phyloP scores from a whole-genome alignment of 2,113 vertebrate genomes.

The Chloebia gouldiae region DNA sequence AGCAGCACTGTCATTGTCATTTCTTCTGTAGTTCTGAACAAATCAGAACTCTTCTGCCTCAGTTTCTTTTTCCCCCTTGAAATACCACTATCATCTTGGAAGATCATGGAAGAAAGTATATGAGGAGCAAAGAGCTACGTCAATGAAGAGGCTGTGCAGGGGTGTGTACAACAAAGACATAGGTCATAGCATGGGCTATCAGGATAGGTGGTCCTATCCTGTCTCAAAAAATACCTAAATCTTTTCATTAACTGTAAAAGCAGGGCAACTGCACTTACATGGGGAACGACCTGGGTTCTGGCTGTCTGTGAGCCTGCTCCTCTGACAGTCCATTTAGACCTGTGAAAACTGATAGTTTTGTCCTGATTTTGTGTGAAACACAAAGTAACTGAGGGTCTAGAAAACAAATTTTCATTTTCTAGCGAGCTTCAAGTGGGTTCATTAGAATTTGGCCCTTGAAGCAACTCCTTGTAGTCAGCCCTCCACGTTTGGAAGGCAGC shows the following conservation, averaged over 20 bases:
- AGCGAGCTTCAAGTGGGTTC: not conserved
- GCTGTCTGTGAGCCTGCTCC: not conserved
- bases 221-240: not conserved
- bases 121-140: not conserved
- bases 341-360: not conserved
- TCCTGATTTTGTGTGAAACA: not conserved
- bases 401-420: not conserved
- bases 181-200: no score
- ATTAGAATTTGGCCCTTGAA: not conserved
- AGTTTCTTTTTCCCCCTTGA: not conserved
- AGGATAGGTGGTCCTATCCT: not conserved
- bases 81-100: not conserved
- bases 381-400: not conserved
- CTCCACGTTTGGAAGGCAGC: not conserved
- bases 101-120: not conserved
- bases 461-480: not conserved
- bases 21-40: not conserved
- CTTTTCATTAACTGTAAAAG: not conserved
- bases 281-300: fast-evolving
- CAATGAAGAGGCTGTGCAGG: not conserved
- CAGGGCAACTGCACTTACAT: not conserved
- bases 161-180: not conserved
- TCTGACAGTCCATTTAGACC: not conserved
- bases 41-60: not conserved
- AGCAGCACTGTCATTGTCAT: not conserved